Base-by-base conservation (phyloP, 92 coral and sea anemone genomes). In the Epizoanthus rinbou region DNA sequence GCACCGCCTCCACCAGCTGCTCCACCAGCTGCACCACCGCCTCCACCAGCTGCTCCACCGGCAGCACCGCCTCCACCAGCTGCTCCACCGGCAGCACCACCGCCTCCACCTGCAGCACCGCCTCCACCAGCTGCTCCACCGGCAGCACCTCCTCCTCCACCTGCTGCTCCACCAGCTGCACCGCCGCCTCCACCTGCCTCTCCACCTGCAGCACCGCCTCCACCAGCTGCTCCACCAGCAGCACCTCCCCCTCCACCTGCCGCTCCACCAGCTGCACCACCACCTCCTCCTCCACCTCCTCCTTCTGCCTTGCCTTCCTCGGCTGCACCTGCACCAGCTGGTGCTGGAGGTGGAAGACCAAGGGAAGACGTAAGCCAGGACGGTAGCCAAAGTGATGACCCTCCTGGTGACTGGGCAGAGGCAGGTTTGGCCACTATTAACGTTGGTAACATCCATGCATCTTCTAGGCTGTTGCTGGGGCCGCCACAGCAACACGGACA, bases 401-500 rank as follows among this genome's bases (percentile, higher is more conserved):
- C 89, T 47, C 82, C 91, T 21, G 85, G 81, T 8, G 87, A 78
- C 68, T 79, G 59, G 43, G 90, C 73, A 18, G 85, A 76, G n/a
- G 75, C 84, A 66, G 91, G 83, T 76, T 92, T 92, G 57, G 91
- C 66, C 5, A 90, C 96, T 18, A 92, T 90, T n/a, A 92, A 82
- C 3, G 96, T 90, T n/a, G 96, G 93, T 68, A 92, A 59, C 92
- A 85, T 92, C 96, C 96, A 92, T 50, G 82, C 87, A 70, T 90
- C 93, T 73, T 90, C 96, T 3, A 90, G 83, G 50, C 80, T 90
- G 63, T 92, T 92, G 6, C 90, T 91, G 16, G 81, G 47, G 0
- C 87, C 84, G 52, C 88, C 81, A 57, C 96, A 92, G 64, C 90
- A 87, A 35, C 95, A 92, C 37, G 96, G 96, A 71, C 96, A 92